Evolutionary conservation across 2,113 vertebrate species (phyloP).

Genomic region (Oreocharis arfaki): DNA sequence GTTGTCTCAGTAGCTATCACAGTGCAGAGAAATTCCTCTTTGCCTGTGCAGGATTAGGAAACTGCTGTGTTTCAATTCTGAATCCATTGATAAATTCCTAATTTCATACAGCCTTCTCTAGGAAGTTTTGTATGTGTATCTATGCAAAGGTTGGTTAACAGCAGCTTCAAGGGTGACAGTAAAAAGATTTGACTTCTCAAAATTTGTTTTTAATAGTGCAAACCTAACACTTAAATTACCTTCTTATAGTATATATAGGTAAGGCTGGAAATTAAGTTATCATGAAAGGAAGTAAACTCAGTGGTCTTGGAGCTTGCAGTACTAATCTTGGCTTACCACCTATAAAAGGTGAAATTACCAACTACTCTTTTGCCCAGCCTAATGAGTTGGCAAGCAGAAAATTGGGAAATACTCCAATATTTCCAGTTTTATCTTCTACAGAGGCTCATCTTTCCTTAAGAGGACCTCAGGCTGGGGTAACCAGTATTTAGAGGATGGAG

Average conservation of each 20-base stretch:
- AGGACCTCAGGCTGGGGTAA: background rate
- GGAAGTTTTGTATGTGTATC: background rate
- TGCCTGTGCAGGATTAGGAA: background rate
- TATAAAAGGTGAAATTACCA: background rate
- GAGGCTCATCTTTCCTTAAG: background rate
- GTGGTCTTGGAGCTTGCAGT: background rate
- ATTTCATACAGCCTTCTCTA: background rate
- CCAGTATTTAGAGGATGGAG: background rate
- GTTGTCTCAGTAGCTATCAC: background rate
- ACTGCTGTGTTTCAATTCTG: background rate
- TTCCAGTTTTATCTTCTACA: background rate
- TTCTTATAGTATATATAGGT: background rate
- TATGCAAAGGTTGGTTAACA: background rate
- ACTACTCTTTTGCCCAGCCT: background rate
- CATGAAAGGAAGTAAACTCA: background rate
- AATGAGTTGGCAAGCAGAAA: background rate
- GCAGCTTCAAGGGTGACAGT: background rate
- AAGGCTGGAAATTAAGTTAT: background rate
- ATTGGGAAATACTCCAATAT: background rate
- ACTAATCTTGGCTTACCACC: background rate
- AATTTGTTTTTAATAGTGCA: background rate
- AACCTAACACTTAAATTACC: background rate
- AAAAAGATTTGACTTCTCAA: background rate
- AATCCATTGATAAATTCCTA: background rate
- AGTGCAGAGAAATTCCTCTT: background rate